These are phyloP conservation scores for Leptinotarsa defecta DNA, from an alignment of 1,140 invertebrate genomes.

Conservation along the genomic window DNA sequence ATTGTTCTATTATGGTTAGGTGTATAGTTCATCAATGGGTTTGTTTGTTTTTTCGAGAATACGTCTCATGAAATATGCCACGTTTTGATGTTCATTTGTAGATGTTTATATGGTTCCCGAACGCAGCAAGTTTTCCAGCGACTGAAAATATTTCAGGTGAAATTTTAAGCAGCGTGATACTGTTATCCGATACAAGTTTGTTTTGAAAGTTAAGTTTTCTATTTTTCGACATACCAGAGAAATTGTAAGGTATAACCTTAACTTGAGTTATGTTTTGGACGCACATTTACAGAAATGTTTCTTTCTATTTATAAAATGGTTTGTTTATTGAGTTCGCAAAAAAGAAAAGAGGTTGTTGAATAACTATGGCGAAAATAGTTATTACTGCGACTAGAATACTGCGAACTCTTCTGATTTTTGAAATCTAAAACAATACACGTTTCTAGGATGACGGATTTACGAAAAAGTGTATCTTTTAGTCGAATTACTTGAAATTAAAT, in stretches of 20 bases:
- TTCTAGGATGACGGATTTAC: no score
- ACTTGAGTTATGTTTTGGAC: background rate
- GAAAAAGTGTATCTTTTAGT: no score
- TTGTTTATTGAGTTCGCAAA: no score
- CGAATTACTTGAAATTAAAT: no score
- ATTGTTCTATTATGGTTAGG: background rate
- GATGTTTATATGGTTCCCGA: background rate
- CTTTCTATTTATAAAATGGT: no score
- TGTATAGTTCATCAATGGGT: background rate
- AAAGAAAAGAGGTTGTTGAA: no score
- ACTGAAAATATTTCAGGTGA: background rate
- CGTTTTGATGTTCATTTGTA: background rate
- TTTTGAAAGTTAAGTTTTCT: background rate
- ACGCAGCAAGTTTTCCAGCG: background rate
- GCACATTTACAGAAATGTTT: background rate
- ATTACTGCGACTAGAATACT: no score
- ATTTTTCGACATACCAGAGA: background rate
- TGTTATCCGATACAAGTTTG: background rate
- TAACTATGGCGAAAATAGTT: no score
- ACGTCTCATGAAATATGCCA: background rate
- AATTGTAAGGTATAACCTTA: background rate
- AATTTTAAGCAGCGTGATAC: background rate
- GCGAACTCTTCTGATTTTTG: no score
- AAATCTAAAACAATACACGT: no score
- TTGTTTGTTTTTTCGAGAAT: background rate